Evolutionary conservation across 2,113 vertebrate species (phyloP), one percentile per base, ranked within the genome.

Genomic region (Nibea coibor): DNA sequence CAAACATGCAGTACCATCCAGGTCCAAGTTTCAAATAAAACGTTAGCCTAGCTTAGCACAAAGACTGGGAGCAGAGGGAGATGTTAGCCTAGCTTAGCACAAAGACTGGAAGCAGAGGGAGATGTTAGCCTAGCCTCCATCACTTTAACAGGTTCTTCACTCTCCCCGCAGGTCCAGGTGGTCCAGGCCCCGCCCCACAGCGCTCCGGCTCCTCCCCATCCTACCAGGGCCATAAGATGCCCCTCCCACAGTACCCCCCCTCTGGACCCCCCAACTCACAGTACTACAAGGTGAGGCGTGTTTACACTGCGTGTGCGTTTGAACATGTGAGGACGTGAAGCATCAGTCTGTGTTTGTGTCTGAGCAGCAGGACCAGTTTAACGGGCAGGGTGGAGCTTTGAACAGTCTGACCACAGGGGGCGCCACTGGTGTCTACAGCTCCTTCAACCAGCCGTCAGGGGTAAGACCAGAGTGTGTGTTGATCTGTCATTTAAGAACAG

Each of bases 231-330:
- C 96, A 97, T 83, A 95, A 97, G 87, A 93, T 97, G 90, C 84
- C 95, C 73, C 86, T 96, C 73, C 95, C 96, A 72, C 96, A 96
- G 84, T 96, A 96, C 86, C 89, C 96, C 8, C 72, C 86, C 26
- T 81, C 97, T 0, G 11, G 93, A 11, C 92, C 96, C 0, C 92
- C 94, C 72, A 93, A 84, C 20, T 24, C 93, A 0, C 95, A 96
- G 83, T 98, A 96, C 88, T 99, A 97, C 88, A 99, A 99, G 96
- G 97, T 98, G 61, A 84, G 62, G 0, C 1, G 2, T 62, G 51
- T 9, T 20, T 51, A 20, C 47, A 16, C 14, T 16, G 5, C 4
- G 31, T 42, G 58, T 62, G 58, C 35, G 28, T 35, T 2, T n/a
- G 10, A n/a, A 19, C 12, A 5, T 62, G 61, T 42, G 28, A 39